Evolutionary conservation across 2,888 invertebrate species (phyloP), one percentile per base, ranked within the genome.

Genomic region (Amphipoea oculea): DNA sequence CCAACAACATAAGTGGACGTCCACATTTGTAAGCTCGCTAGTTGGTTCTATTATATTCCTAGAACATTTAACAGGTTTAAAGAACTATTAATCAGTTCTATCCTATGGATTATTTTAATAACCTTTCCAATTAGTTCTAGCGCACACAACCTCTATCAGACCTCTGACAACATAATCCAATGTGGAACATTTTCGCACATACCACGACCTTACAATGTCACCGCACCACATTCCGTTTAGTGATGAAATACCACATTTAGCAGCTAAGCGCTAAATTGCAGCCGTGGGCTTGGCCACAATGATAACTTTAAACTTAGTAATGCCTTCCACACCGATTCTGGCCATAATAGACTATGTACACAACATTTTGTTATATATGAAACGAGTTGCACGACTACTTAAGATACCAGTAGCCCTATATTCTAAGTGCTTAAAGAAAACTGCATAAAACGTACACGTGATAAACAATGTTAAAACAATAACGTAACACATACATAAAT

Each of bases 161-260:
- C 86, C 86, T 83, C 72, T 74, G 45, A 79, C 68, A 69, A 78
- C 74, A 79, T 74, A 74, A 62, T 48, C 60, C 17, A 67, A 71
- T 62, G 45, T 54, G 65, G 67, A 54, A 65, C 71, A 74, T 82
- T 85, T 79, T 85, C 51, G 68, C 70, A 79, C 36, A 60, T 48
- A 87, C 4, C 29, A 63, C 76, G 81, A 86, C 86, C 79, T 87
- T 78, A 86, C 83, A 86, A 90, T 88, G 89, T 88, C 81, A 88
- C 83, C 78, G 74, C 72, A 86, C 89, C 73, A 85, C 89, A 90
- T 89, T 89, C 89, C 84, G 73, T 72, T 78, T 83, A 72, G 73
- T 90, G 85, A 89, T 86, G 88, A 90, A 90, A 91, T 87, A 81
- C 86, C 82, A 86, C 78, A 75, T 82, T 90, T 92, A 89, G 85